Conservation (phyloP, 2,888 invertebrate species). For the Oscheius sp. region DNA sequence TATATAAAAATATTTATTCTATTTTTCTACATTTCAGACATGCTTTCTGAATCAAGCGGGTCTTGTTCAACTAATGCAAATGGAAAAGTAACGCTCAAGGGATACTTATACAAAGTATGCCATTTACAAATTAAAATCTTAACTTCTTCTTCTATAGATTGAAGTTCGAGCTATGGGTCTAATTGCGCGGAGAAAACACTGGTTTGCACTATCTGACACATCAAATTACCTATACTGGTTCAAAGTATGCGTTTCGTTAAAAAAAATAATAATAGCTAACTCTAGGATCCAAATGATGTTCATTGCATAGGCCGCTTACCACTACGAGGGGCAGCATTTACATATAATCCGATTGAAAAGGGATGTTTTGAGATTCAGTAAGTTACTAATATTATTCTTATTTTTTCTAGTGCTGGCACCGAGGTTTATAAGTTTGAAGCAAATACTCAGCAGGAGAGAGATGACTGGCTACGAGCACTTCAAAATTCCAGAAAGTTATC, state of each 20-base stretch:
- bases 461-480: slow-evolving; percentile 62
- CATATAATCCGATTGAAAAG: slow-evolving; percentile 62
- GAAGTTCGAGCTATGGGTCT: slow-evolving; percentile 53
- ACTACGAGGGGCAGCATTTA: slow-evolving; percentile 64
- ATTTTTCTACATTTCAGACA: neutral
- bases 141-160: slow-evolving; percentile 35
- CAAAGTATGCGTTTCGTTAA: slow-evolving; percentile 17
- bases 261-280: neutral
- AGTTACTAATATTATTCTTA: slow-evolving; percentile 12
- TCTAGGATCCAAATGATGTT: slow-evolving; percentile 58
- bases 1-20: neutral
- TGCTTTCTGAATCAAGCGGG: neutral
- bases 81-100: neutral
- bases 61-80: neutral
- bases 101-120: slow-evolving; percentile 20
- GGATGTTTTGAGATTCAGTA: slow-evolving; percentile 67
- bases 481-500: slow-evolving; percentile 48
- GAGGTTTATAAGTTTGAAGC: slow-evolving; percentile 60
- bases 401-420: slow-evolving; percentile 55
- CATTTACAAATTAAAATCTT: too few relatives aligned
- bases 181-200: slow-evolving; percentile 54
- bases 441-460: slow-evolving; percentile 50
- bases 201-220: slow-evolving; percentile 62
- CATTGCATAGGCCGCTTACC: slow-evolving; percentile 58
- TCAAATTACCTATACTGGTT: slow-evolving; percentile 67